Percentiles rank a stretch among this genome's conserved stretches.
These are phyloP conservation scores for Mastacembelus armatus DNA, from an alignment of 2,797 vertebrate species.

Conservation along the genomic window DNA sequence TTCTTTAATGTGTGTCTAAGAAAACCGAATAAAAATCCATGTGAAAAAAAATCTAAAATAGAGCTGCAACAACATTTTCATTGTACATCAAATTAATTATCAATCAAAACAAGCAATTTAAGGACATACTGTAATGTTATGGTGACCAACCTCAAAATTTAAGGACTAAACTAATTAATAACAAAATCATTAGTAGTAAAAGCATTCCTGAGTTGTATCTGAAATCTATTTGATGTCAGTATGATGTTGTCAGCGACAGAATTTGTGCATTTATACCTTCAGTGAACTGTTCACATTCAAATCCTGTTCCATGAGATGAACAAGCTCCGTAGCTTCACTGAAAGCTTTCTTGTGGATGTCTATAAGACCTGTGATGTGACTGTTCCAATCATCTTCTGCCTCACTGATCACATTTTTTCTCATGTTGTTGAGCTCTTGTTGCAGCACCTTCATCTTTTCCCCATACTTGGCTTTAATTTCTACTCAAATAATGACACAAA, in stretches of 20 bases:
- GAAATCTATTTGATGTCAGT: background rate
- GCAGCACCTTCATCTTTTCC: conserved; percentile 83
- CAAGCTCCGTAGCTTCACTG: conserved; percentile 78
- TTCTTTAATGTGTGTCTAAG: conserved; percentile 84
- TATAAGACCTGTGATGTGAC: conserved; percentile 83
- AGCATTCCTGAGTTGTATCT: no score
- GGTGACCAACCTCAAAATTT: no score
- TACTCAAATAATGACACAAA: conserved; percentile 59
- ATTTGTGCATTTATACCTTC: conserved; percentile 61
- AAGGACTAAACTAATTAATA: no score
- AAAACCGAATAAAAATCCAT: conserved; percentile 18
- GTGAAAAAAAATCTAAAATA: background rate
- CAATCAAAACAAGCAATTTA: background rate
- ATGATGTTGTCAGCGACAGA: background rate
- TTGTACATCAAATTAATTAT: background rate
- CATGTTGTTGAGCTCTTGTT: conserved; percentile 84
- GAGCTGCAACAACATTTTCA: no score
- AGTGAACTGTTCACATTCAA: conserved; percentile 75
- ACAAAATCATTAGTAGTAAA: no score
- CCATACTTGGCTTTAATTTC: conserved; percentile 86
- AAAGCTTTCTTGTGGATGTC: conserved; percentile 85
- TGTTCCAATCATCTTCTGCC: conserved; percentile 87
- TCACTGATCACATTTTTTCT: conserved; percentile 85
- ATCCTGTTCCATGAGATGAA: conserved; percentile 82
- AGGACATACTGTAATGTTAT: no score